Percentiles rank a stretch among this genome's conserved stretches.
These are phyloP conservation scores for Enteromius fasciolatus DNA, from an alignment of 2,797 vertebrate genomes.

Conservation along the genomic window DNA sequence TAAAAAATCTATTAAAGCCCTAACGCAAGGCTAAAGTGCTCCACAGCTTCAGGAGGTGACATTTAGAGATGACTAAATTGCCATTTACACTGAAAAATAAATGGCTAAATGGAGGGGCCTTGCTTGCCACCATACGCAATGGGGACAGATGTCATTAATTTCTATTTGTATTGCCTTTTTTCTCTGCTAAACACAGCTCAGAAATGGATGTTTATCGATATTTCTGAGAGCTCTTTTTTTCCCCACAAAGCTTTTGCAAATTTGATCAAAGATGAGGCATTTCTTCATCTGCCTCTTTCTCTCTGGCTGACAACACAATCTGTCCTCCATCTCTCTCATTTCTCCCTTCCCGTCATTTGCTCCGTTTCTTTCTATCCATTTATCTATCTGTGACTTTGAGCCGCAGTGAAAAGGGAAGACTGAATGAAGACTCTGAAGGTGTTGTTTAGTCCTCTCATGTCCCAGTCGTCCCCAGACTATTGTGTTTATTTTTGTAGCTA, in stretches of 20 bases:
- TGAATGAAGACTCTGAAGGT: slow-evolving; percentile 25
- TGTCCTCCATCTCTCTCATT: slow-evolving; percentile 19
- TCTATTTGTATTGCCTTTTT: slow-evolving; percentile 58
- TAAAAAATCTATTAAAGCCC: slow-evolving; percentile 73
- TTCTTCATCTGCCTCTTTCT: slow-evolving; percentile 25
- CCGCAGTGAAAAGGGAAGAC: not conserved
- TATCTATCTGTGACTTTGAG: slow-evolving; percentile 27
- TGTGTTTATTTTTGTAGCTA: slow-evolving; percentile 35
- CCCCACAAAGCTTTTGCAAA: slow-evolving; percentile 58
- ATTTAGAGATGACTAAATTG: slow-evolving; percentile 74
- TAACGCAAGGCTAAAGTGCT: slow-evolving; percentile 70
- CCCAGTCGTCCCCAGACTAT: slow-evolving; percentile 10
- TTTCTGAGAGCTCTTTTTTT: slow-evolving; percentile 53
- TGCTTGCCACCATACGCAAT: slow-evolving; percentile 56
- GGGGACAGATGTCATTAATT: slow-evolving; percentile 63
- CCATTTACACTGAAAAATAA: slow-evolving; percentile 69
- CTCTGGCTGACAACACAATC: slow-evolving; percentile 10
- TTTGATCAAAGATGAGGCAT: slow-evolving; percentile 57
- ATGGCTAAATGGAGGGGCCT: slow-evolving; percentile 65
- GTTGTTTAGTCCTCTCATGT: slow-evolving; percentile 29
- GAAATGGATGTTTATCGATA: slow-evolving; percentile 66
- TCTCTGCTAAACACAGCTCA: slow-evolving; percentile 61
- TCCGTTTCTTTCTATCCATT: slow-evolving; percentile 27
- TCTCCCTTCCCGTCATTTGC: slow-evolving; percentile 28
- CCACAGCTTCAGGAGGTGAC: slow-evolving; percentile 68